Base-by-base conservation (phyloP, 2,113 vertebrate genomes). In the Eonycteris spelaea region DNA sequence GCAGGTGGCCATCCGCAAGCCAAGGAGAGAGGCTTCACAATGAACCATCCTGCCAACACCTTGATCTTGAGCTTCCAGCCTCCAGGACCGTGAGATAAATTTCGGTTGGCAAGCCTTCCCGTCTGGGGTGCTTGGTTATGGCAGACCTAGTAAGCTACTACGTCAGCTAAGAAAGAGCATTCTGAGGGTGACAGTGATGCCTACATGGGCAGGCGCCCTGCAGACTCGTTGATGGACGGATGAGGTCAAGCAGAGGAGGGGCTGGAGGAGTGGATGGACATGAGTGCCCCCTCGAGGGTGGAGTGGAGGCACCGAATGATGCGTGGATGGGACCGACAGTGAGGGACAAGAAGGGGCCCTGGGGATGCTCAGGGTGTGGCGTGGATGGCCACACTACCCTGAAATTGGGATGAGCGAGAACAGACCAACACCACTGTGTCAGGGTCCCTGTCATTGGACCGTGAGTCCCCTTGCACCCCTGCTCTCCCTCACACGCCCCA, bases 131-230 rank as follows among this genome's bases (percentile, higher is more conserved):
- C 55, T 51, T 45, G 26, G 30, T 61, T 19, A 33, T 6, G 10
- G 16, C 38, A 16, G 53, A 26, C 59, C 45, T 9, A 7, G 53
- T 1, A 33, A 14, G 4, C 26, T 35, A 13, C 26, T 26, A 61
- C 5, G 4, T 57, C 1, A 10, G n/a, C 68, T 55, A 53, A 59
- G 59, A 77, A 24, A 19, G 68, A 53, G 35, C 13, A 21, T 30
- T 21, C 35, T 3, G 28, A 9, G 24, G 40, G 5, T 14, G 14
- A 45, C 63, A 10, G 63, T 15, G 57, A 35, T 0, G 6, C 43
- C 55, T 26, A 0, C 13, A 1, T 35, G n/a, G 21, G 8, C 4
- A 12, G 74, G 21, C 5, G 15, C 33, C 33, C 21, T 12, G 1
- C 18, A 84, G 22, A 30, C n/a, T 22, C 2, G 16, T 14, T 11